These are phyloP conservation scores for Cossypha polioptera DNA, from an alignment of 2,797 vertebrate genomes.

Conservation along the genomic window DNA sequence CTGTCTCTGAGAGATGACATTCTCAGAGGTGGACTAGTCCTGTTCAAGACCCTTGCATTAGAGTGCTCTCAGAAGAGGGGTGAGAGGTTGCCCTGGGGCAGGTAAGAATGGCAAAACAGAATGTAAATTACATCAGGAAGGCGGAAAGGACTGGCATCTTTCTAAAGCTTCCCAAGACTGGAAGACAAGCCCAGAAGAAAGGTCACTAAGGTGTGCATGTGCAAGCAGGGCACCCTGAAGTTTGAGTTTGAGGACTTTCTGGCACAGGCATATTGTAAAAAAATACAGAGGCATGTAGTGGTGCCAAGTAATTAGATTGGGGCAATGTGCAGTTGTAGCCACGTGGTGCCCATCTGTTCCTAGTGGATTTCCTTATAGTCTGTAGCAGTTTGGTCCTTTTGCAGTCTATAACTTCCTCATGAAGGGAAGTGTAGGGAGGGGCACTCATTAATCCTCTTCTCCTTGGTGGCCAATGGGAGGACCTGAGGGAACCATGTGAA, in stretches of 20 bases:
- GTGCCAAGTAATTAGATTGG: neutral
- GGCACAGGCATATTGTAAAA: neutral
- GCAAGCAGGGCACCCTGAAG: neutral
- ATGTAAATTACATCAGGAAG: rapidly evolving
- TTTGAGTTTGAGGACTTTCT: neutral
- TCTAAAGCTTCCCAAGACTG: neutral
- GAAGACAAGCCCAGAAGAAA: neutral
- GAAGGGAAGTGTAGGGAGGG: neutral
- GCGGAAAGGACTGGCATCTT: neutral
- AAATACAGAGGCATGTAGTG: rapidly evolving
- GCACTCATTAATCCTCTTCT: neutral
- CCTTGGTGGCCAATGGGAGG: neutral
- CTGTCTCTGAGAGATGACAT: neutral
- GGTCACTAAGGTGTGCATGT: neutral
- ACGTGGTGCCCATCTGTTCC: neutral
- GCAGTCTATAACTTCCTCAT: neutral
- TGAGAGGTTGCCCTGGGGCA: neutral
- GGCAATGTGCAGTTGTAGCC: neutral
- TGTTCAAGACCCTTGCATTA: neutral
- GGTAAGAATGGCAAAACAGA: neutral
- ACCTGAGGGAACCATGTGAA: neutral
- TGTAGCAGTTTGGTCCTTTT: neutral
- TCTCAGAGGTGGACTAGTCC: neutral
- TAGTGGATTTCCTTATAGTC: neutral
- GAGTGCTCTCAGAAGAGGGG: neutral